Conservation (phyloP, 2,888 invertebrate genomes). For the Bellardia bayeri region DNA sequence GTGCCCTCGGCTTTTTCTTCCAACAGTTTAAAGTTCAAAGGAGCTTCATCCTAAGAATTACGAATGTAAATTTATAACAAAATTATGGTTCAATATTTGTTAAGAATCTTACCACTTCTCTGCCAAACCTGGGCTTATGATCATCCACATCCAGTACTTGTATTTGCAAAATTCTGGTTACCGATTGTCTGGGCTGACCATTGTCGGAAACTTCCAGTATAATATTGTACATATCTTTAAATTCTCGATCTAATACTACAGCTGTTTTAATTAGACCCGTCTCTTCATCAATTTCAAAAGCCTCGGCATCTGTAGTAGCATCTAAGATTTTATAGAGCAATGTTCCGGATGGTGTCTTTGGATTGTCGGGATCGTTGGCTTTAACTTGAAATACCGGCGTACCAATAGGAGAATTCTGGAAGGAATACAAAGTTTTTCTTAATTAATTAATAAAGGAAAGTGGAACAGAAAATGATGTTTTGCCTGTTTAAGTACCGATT, state of each 20-base stretch:
- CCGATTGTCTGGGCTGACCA: conserved; percentile 91
- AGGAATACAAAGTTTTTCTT: neutral
- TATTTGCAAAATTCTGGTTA: conserved; percentile 89
- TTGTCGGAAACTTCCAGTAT: conserved; percentile 91
- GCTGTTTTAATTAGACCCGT: conserved; percentile 90
- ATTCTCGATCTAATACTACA: conserved; percentile 89
- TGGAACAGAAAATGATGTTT: too few species aligned
- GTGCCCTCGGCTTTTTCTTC: conserved; percentile 89
- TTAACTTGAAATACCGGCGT: conserved; percentile 91
- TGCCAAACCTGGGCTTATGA: conserved; percentile 89
- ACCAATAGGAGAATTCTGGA: conserved; percentile 89
- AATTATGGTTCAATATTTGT: neutral
- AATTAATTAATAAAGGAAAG: neutral
- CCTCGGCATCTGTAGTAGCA: conserved; percentile 87
- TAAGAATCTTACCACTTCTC: conserved; percentile 82
- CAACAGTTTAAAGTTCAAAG: conserved; percentile 86
- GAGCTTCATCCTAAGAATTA: conserved; percentile 86
- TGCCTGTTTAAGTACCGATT: too few species aligned
- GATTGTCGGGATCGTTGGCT: conserved; percentile 91
- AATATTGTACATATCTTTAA: conserved; percentile 89
- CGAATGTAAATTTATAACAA: neutral
- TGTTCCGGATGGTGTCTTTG: conserved; percentile 90
- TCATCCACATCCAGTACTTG: conserved; percentile 91
- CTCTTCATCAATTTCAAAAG: conserved; percentile 87
- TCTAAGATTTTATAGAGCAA: conserved; percentile 89